phyloP scores from a whole-genome alignment of 2,888 invertebrate genomes.

The Scaptomyza reducta region DNA sequence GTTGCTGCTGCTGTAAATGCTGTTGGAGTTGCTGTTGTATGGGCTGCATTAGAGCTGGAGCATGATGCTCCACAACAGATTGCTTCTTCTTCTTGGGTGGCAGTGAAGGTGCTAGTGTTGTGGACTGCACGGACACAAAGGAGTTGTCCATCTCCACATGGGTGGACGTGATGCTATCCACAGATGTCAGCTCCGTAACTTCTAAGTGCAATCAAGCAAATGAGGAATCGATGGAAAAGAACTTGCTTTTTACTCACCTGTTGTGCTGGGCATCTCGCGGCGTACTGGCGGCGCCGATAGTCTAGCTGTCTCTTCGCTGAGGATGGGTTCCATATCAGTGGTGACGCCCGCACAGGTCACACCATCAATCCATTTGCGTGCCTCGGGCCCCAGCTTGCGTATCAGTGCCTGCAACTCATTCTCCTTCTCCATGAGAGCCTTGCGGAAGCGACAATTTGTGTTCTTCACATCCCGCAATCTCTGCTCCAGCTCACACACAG shows the following conservation, averaged over 20 bases:
- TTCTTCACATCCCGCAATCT: conserved; percentile 92
- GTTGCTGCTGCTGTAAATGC: conserved; percentile 56
- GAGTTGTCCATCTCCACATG: conserved; percentile 86
- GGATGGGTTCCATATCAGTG: conserved; percentile 81
- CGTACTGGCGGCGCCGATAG: conserved; percentile 83
- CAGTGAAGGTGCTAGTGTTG: conserved; percentile 79
- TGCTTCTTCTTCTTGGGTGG: conserved; percentile 80
- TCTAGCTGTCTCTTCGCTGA: conserved; percentile 77
- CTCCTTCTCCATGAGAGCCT: conserved; percentile 93
- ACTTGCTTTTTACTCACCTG: conserved; percentile 72
- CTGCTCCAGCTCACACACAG: conserved; percentile 92
- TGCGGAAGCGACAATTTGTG: conserved; percentile 92
- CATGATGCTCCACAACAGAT: conserved; percentile 62
- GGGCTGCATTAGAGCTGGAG: conserved; percentile 61
- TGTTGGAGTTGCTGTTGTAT: conserved; percentile 64
- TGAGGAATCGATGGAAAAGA: conserved; percentile 31
- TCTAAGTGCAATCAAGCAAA: conserved; percentile 83
- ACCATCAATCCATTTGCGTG: conserved; percentile 84
- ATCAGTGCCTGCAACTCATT: conserved; percentile 88
- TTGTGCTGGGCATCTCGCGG: conserved; percentile 84
- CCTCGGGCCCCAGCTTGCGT: conserved; percentile 84
- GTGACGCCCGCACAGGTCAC: conserved; percentile 75
- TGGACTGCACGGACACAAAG: conserved; percentile 81
- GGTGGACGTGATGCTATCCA: conserved; percentile 89
- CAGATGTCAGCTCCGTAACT: conserved; percentile 89